Percentiles rank a stretch among this genome's conserved stretches.
phyloP scores from a whole-genome alignment of 2,797 vertebrate genomes.

The Etheostoma perlongum region DNA sequence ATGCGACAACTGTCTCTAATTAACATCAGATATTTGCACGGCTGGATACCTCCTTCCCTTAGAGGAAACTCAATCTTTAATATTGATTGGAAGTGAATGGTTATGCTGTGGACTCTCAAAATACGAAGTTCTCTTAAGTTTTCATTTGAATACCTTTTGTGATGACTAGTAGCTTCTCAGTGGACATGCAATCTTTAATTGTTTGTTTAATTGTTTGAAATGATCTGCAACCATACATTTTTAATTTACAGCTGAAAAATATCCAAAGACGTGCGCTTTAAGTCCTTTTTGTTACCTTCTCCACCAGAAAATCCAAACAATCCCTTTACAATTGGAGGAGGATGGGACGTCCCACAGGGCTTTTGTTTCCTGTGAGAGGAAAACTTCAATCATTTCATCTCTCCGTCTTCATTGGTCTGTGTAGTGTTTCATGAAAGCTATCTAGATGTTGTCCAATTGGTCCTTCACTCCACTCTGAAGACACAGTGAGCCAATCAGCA shows the following conservation, averaged over 20 bases:
- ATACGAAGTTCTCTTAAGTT: neutral
- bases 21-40: neutral
- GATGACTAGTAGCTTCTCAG: neutral
- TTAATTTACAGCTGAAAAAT: slow-evolving; percentile 28
- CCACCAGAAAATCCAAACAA: slow-evolving; percentile 38
- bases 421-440: slow-evolving; percentile 14
- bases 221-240: slow-evolving; percentile 7
- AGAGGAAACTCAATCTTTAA: neutral
- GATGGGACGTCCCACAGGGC: slow-evolving; percentile 57
- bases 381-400: slow-evolving; percentile 50
- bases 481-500: slow-evolving; percentile 58
- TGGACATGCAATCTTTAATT: neutral
- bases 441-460: slow-evolving; percentile 56
- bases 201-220: slow-evolving; percentile 1
- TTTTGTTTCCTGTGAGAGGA: slow-evolving; percentile 70
- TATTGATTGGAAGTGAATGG: neutral
- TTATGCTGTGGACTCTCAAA: neutral
- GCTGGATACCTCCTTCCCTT: neutral
- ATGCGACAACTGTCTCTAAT: neutral
- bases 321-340: slow-evolving; percentile 41
- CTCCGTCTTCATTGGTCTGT: slow-evolving; percentile 39
- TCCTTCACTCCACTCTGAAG: slow-evolving; percentile 16
- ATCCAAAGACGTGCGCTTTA: slow-evolving; percentile 18
- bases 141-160: neutral
- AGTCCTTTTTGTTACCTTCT: slow-evolving; percentile 44